Evolutionary conservation across 2,113 vertebrate species (phyloP), one percentile per base, ranked within the genome.

Genomic region (Oceanodroma tethys): DNA sequence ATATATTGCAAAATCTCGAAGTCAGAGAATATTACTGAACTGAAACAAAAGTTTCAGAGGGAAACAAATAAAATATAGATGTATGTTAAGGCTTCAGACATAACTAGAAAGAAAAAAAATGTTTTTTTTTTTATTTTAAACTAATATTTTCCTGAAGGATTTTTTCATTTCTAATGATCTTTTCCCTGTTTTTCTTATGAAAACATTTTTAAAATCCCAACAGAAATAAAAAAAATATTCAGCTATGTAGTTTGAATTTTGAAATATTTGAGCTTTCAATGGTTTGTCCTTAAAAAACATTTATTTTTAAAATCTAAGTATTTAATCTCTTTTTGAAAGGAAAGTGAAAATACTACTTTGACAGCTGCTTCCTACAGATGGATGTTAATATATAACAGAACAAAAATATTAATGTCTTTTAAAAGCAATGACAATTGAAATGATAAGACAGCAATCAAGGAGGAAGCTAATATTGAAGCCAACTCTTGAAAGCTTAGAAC

Each of bases 1-100:
- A 76, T 23, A 40, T 40, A 16, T 36, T 94, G 62, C 43, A 96
- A 97, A 86, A 40, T 50, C 81, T 93, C 47, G 34, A 97, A 97
- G 94, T 81, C 80, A 87, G 32, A 62, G 4, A 88, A 86, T 84
- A 38, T 67, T 84, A 52, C 19, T 89, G 71, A 95, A 93, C 45
- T 32, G 72, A 88, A 55, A 48, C 8, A 42, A 50, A 65, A 17
- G 4, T 22, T 58, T 76, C 32, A 76, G 23, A 65, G 11, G 5
- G 16, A 38, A 65, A 78, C 43, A 6, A 81, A 43, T 27, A 43
- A 42, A 12, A 3, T 62, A 52, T 6, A 59, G 14, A 40, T n/a
- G n/a, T 17, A 8, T 45, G 4, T 27, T 36, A 60, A 72, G 21
- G 17, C n/a, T 32, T 88, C 16, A 76, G 5, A 70, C 6, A 8